Base-by-base conservation (phyloP, 1,140 invertebrate species). In the Conopomorpha cramerella region DNA sequence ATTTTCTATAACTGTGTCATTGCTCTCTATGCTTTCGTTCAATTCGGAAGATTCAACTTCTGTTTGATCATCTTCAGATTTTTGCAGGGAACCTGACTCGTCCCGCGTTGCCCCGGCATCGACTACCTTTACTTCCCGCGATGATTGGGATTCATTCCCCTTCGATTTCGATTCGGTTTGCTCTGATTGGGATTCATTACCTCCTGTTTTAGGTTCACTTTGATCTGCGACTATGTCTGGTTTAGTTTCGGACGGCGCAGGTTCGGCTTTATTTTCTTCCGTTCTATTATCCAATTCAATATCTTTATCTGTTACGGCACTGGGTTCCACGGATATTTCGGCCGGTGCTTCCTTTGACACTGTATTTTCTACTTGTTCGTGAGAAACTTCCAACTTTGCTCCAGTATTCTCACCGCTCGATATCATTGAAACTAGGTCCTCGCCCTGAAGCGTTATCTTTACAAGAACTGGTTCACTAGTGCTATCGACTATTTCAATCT, bases 401-500 rank as follows among this genome's bases (percentile, higher is more conserved):
- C 42, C 35, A 37, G 27, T 36, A 2, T 23, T 13, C 34, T 29
- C 36, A 16, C 48, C 30, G 16, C 32, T 38, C 30, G 10, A 13
- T 18, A 63, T 38, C 26, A 53, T 37, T 32, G 45, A 51, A 43
- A 39, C 44, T 15, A 72, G 34, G 33, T 78, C 68, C 48, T 61
- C 55, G 3, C 51, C 64, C 38, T 68, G 46, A 25, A 73, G 36
- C n/a, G 61, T 46, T 23, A 79, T 38, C 51, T 61, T 68, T 7
- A 79, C 61, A 32, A 70, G 45, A 16, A 46, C 53, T 4, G 77
- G 77, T 41, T 76, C 59, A 13, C 56, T 66, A 16, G 62, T 49
- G 39, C 59, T 76, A 58, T 79, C 73, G 55, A 81, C 50, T 42
- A 80, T 67, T 56, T 81, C 64, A 37, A 74, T 74, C 44, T 76